Conservation (phyloP, 2,888 invertebrate species). For the Ecliptopera silaceata region DNA sequence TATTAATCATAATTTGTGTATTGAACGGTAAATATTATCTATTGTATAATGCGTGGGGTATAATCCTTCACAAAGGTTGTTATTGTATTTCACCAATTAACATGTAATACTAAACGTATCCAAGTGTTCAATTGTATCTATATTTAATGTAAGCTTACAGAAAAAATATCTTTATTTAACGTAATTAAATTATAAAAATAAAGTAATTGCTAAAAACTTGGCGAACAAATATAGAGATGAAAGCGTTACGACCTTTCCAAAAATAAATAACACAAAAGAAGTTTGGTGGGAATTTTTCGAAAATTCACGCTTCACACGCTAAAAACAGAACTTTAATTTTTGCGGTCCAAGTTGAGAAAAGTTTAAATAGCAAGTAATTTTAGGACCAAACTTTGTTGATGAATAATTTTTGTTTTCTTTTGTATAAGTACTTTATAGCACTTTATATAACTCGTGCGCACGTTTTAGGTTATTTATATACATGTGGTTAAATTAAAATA, state of each 20-base stretch:
- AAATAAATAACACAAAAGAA: slow-evolving; percentile 35
- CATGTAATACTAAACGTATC: background rate
- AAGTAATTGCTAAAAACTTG: background rate
- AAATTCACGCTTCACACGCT: background rate
- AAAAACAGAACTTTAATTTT: background rate
- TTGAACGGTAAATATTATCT: slow-evolving; percentile 8
- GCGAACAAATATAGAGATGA: background rate
- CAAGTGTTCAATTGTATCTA: background rate
- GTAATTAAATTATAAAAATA: too few relatives aligned
- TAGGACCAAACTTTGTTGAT: background rate
- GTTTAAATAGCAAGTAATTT: background rate
- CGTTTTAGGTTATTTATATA: too few relatives aligned
- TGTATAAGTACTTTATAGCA: background rate
- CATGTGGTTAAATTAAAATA: too few relatives aligned
- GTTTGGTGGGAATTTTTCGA: background rate
- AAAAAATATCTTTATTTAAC: too few relatives aligned
- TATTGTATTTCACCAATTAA: slow-evolving; percentile 26
- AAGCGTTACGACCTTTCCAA: slow-evolving; percentile 14
- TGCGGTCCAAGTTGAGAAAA: background rate
- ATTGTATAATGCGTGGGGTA: slow-evolving; percentile 21
- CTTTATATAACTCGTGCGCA: too few relatives aligned
- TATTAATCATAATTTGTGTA: slow-evolving; percentile 2
- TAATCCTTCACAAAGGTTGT: slow-evolving; percentile 14
- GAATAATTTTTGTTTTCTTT: background rate
- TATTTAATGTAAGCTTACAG: too few relatives aligned